A percentile compares a stretch with the other conserved stretches of the same genome.
These are phyloP conservation scores for Hippocampus zosterae DNA, from an alignment of 2,113 vertebrate genomes.

Conservation along the genomic window DNA sequence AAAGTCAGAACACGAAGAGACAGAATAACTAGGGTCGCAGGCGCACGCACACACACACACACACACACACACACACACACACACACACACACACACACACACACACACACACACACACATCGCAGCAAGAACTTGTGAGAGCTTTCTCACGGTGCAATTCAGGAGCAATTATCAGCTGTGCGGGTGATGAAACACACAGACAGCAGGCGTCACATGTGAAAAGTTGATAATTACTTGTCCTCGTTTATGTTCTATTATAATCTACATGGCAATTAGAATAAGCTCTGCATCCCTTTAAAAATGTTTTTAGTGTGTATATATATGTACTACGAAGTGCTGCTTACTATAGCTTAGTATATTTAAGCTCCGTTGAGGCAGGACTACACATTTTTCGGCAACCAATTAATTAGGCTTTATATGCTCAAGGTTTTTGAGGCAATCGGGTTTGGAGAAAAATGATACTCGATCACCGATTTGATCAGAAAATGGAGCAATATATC, in stretches of 20 bases:
- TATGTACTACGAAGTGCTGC: background rate
- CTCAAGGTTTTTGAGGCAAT: too few relatives aligned
- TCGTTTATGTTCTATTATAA: conserved; percentile 1
- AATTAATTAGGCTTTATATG: too few relatives aligned
- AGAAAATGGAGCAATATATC: too few relatives aligned
- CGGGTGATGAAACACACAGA: background rate
- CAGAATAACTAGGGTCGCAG: background rate
- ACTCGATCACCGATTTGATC: too few relatives aligned
- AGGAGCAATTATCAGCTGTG: conserved; percentile 3
- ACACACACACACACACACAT: background rate
- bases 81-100: too few relatives aligned
- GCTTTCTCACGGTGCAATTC: conserved; percentile 7
- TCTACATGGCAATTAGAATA: background rate
- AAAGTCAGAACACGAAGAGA: conserved; percentile 1
- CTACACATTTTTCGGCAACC: too few relatives aligned
- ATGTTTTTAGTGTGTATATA: too few relatives aligned
- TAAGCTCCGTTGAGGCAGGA: too few relatives aligned
- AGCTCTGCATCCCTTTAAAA: background rate
- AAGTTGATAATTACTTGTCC: background rate
- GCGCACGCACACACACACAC: too few relatives aligned
- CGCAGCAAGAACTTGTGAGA: conserved; percentile 1
- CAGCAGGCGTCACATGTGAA: background rate
- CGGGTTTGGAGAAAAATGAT: too few relatives aligned
- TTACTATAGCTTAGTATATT: background rate
- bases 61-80: too few relatives aligned